phyloP scores from a whole-genome alignment of 2,113 vertebrate species.

The Sminthopsis crassicaudata region DNA sequence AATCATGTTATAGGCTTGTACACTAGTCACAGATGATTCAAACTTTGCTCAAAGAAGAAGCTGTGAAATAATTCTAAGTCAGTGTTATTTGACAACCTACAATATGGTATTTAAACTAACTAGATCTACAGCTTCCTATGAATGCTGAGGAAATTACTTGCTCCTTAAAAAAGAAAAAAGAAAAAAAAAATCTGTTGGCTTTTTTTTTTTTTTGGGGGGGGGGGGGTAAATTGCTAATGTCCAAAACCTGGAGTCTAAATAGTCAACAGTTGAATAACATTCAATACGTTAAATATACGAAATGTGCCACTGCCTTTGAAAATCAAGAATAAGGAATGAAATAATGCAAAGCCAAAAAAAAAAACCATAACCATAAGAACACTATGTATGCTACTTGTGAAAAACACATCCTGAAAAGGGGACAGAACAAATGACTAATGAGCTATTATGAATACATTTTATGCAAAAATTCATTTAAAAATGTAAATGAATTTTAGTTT shows the following conservation, averaged over 20 bases:
- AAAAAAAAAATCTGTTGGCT: no score
- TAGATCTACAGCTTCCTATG: not conserved
- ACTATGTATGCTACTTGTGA: not conserved
- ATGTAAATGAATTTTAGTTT: not conserved
- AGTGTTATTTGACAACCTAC: constrained; percentile 17
- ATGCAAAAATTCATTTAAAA: not conserved
- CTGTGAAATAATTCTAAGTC: not conserved
- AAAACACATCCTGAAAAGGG: not conserved
- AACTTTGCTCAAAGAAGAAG: not conserved
- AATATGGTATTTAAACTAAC: not conserved
- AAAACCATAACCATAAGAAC: not conserved
- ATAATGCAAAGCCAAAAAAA: not conserved
- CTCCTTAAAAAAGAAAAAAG: not conserved
- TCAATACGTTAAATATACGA: not conserved
- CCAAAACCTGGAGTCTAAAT: not conserved
- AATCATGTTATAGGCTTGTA: not conserved
- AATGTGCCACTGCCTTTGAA: not conserved
- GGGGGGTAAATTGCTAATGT: not conserved
- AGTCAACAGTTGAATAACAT: not conserved
- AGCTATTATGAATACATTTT: rapidly evolving
- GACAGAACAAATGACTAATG: no score
- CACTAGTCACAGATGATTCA: not conserved
- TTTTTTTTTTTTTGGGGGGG: no score
- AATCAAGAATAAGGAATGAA: not conserved
- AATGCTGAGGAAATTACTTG: not conserved